Base-by-base conservation (phyloP, 2,888 invertebrate genomes). In the Euplexia lucipara region DNA sequence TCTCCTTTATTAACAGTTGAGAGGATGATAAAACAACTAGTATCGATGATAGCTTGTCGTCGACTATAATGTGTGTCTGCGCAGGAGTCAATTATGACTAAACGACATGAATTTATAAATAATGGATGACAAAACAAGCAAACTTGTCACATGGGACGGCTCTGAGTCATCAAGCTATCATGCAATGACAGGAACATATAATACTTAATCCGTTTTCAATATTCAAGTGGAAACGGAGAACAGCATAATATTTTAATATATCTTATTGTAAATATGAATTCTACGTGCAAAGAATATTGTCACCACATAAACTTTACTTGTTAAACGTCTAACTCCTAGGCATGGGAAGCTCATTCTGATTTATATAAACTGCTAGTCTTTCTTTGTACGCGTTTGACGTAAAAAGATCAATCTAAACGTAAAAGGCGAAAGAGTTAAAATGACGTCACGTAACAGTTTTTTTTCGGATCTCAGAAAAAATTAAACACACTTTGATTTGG, bases 41-140 rank as follows among this genome's bases (percentile, higher is more conserved):
- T 79, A 78, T 48, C 80, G 84, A 89, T 87, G 87, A 87, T 87
- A 87, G 84, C 86, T 86, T 85, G 87, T 84, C 86, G 68, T 73
- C 74, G 79, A 81, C 83, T 84, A 79, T 81, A 80, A 79, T 75
- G 65, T 78, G 77, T 85, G 68, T 53, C 73, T 72, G 66, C 74
- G 63, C 49, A 63, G 49, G 65, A 70, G 76, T 78, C 74, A 74
- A 78, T 91, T 91, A 91, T 88, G 89, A 86, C 88, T 91, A 91
- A 92, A 90, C 86, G 89, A 87, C 87, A 89, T 89, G 86, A 90
- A 89, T 83, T 86, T 85, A 86, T 86, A 85, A 85, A 85, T 87
- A 79, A 82, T 80, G 79, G 82, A 82, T 75, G 63, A 78, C 52
- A 65, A 70, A 80, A 76, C 68, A 75, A 75, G 62, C 47, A 51